Base-by-base conservation (phyloP, 2,113 vertebrate genomes). In the Tragulus kanchil region DNA sequence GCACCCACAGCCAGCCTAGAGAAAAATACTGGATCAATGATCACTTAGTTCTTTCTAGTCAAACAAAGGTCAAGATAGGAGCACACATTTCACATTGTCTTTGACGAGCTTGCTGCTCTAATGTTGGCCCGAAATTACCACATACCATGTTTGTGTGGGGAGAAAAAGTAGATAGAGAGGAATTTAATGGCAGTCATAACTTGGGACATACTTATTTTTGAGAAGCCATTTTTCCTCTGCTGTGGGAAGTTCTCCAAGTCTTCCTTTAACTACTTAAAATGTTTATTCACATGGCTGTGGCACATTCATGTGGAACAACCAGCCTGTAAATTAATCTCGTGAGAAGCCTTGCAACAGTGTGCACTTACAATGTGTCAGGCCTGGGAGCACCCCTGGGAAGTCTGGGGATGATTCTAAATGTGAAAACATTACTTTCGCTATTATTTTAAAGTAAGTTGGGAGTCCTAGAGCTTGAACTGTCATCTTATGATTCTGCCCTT, bases 41-140 rank as follows among this genome's bases (percentile, higher is more conserved):
- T 89, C 50, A 17, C 17, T 94, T 71, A 36, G 65, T 28, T 26
- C 45, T 87, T 82, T 89, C 61, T 59, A 64, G 16, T 73, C 14
- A 92, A 77, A 83, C 16, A 31, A 89, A 82, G 36, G 12, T 65
- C 81, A 73, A n/a, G 36, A 48, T 19, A 89, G 17, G 89, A 26
- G 1, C 15, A 54, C 21, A 26, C 2, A n/a, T 50, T 87, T 93
- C 77, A 42, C 15, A 10, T 13, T 62, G 5, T n/a, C 56, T 96
- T 85, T 79, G 36, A 85, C 67, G 61, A 92, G 56, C 58, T 87
- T 89, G 7, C 75, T 96, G 19, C 4, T 96, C 23, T 71, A 77
- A 36, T 7, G 26, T 65, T 93, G 52, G 58, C 17, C 58, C n/a
- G 6, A 83, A 10, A 86, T 93, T 77, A 17, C 8, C 9, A 61